Evolutionary conservation across 1,140 invertebrate genomes (phyloP).

Genomic region (Stegodyphus mimosarum): DNA sequence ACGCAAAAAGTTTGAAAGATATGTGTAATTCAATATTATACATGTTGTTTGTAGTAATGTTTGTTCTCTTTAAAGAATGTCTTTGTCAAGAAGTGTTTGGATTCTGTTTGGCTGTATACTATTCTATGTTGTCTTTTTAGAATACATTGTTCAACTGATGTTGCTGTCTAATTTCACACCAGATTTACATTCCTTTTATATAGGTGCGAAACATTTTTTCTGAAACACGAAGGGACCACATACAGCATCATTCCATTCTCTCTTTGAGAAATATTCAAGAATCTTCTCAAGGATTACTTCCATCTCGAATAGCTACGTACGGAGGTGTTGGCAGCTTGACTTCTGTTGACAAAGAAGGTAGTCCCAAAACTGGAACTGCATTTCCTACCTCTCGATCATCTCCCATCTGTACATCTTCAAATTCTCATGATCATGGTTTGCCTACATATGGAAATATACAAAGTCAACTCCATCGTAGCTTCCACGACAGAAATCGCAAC

Average conservation of each 20-base stretch:
- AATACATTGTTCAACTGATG: too few relatives aligned
- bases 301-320: constrained; percentile 31
- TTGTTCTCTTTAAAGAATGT: too few relatives aligned
- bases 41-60: too few relatives aligned
- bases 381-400: constrained; percentile 38
- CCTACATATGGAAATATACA: constrained; percentile 40
- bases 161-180: too few relatives aligned
- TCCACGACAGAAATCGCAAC: constrained; percentile 48
- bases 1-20: too few relatives aligned
- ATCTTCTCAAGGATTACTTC: constrained; percentile 22
- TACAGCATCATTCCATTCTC: constrained; percentile 52
- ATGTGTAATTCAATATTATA: too few relatives aligned
- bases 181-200: too few relatives aligned
- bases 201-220: constrained; percentile 45
- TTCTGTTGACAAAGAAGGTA: constrained; percentile 15
- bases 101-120: too few relatives aligned
- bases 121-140: too few relatives aligned
- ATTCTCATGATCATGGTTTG: constrained; percentile 37
- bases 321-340: constrained; percentile 9
- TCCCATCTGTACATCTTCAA: constrained; percentile 19
- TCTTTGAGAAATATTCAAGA: constrained; percentile 52
- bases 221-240: constrained; percentile 30
- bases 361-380: constrained; percentile 14
- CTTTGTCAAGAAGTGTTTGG: too few relatives aligned
- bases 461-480: constrained; percentile 54